Evolutionary conservation across 2,888 invertebrate species (phyloP).

Genomic region (Spilosoma lubricipeda): DNA sequence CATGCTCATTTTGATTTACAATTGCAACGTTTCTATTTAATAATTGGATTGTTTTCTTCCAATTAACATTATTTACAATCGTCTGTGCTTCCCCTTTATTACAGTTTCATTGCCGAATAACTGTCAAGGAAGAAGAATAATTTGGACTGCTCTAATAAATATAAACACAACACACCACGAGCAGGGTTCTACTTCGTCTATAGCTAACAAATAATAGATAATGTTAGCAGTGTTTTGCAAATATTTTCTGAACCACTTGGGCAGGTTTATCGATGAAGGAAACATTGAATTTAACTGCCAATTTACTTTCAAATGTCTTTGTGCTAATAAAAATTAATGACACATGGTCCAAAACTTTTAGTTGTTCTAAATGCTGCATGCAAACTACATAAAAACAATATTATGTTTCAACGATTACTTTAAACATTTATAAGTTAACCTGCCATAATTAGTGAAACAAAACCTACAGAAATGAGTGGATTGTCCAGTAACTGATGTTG

Average conservation of each 20-base stretch:
- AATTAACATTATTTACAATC: not conserved
- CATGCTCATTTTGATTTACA: no score
- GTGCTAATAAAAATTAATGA: not conserved
- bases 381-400: not conserved
- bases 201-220: no score
- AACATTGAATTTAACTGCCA: not conserved
- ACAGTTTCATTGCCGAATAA: not conserved
- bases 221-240: no score
- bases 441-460: not conserved
- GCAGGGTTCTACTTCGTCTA: not conserved
- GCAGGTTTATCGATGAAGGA: not conserved
- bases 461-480: no score
- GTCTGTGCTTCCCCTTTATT: no score
- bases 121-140: not conserved
- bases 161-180: no score
- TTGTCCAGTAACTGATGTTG: no score
- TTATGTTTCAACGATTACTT: not conserved
- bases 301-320: not conserved
- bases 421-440: no score
- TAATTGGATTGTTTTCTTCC: not conserved
- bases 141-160: not conserved
- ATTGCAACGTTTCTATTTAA: not conserved
- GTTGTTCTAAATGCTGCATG: not conserved
- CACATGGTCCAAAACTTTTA: not conserved
- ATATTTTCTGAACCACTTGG: not conserved